These are phyloP conservation scores for Falco cherrug DNA, from an alignment of 2,797 vertebrate genomes.

Conservation along the genomic window DNA sequence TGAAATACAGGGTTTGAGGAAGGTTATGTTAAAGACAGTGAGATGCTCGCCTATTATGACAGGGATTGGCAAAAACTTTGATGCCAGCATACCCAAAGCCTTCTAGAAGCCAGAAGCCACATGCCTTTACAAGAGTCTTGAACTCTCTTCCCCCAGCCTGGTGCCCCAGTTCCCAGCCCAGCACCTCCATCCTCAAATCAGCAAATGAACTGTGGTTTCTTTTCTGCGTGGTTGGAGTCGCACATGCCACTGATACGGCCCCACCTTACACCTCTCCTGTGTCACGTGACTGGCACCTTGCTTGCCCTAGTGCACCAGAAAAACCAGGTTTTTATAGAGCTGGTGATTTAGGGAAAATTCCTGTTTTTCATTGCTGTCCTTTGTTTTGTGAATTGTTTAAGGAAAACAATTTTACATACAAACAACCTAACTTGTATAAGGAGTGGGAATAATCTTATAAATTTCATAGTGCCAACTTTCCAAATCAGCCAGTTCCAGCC, in stretches of 20 bases:
- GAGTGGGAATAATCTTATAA: background rate
- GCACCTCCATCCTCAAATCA: background rate
- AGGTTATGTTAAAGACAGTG: background rate
- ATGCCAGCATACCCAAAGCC: background rate
- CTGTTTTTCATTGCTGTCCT: background rate
- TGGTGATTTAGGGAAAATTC: background rate
- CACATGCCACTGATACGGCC: background rate
- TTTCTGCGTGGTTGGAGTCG: background rate
- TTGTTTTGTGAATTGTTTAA: background rate
- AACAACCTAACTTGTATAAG: background rate
- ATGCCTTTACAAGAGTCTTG: background rate
- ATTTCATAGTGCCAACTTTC: background rate
- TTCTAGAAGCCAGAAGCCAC: background rate
- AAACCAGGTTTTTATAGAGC: background rate
- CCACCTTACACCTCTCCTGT: background rate
- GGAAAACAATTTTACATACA: background rate
- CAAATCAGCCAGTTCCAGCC: background rate
- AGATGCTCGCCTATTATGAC: background rate
- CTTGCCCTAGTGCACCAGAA: background rate
- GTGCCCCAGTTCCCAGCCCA: background rate
- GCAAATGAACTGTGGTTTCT: background rate
- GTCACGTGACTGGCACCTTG: background rate
- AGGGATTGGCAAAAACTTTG: background rate
- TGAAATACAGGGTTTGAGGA: background rate
- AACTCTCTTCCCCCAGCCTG: background rate